Percentiles rank a stretch among this genome's conserved stretches.
Conservation (phyloP, 2,113 vertebrate species). For the Antechinus stuartii region DNA sequence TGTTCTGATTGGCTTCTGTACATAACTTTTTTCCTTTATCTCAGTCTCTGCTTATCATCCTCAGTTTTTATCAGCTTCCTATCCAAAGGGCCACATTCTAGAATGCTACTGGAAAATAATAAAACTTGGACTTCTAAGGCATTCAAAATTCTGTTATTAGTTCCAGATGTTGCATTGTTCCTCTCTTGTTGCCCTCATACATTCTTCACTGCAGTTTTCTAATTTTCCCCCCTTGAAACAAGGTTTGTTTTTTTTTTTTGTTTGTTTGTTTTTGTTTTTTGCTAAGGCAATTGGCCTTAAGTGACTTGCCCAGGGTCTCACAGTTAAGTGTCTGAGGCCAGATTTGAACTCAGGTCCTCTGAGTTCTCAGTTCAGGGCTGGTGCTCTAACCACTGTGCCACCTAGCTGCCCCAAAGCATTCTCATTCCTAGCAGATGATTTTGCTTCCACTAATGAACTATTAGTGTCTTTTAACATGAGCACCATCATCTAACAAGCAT, state of each 20-base stretch:
- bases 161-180: not conserved
- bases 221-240: not conserved
- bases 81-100: not conserved
- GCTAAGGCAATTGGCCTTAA: no score
- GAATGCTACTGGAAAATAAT: not conserved
- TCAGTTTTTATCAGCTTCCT: not conserved
- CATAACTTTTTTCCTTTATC: constrained; percentile 11
- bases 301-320: no score
- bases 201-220: not conserved
- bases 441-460: not conserved
- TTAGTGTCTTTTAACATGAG: not conserved
- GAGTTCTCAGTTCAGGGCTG: no score
- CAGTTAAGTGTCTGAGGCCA: no score
- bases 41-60: not conserved
- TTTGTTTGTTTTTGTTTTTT: no score
- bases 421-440: not conserved
- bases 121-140: not conserved
- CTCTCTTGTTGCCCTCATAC: not conserved
- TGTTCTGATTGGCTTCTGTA: constrained; percentile 1
- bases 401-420: not conserved
- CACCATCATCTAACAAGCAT: not conserved
- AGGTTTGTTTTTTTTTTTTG: not conserved
- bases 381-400: no score
- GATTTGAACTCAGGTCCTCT: no score
- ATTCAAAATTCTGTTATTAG: not conserved